phyloP scores from a whole-genome alignment of 2,113 vertebrate genomes.

The Cynoglossus semilaevis region DNA sequence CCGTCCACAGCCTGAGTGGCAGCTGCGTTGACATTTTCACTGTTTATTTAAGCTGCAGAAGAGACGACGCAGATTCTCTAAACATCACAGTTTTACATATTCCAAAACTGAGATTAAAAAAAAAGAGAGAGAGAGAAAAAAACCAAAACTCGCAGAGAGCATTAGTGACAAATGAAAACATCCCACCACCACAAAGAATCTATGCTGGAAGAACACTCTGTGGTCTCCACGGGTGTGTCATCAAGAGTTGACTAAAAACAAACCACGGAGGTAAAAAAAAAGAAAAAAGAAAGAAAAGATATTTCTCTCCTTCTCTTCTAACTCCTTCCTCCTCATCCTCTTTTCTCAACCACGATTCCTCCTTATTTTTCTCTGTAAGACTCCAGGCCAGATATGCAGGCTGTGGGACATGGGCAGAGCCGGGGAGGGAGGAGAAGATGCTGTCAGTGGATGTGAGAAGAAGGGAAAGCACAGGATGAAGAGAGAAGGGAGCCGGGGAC shows the following conservation, averaged over 20 bases:
- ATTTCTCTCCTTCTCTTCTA: conserved; percentile 9
- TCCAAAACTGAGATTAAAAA: too few relatives aligned
- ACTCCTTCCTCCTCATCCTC: conserved; percentile 14
- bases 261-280: conserved; percentile 41
- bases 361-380: conserved; percentile 21
- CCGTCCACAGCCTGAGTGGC: too few relatives aligned
- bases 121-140: too few relatives aligned
- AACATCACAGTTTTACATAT: too few relatives aligned
- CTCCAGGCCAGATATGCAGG: conserved; percentile 22
- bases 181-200: conserved; percentile 6
- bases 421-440: conserved; percentile 29
- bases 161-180: too few relatives aligned
- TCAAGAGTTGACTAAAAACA: conserved; percentile 29
- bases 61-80: too few relatives aligned
- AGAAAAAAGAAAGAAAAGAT: conserved; percentile 25
- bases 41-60: too few relatives aligned
- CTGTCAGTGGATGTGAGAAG: conserved; percentile 52
- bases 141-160: too few relatives aligned
- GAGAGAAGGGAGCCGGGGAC: conserved; percentile 53
- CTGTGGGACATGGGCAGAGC: conserved; percentile 23
- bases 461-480: conserved; percentile 44
- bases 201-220: conserved; percentile 11
- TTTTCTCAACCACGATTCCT: conserved; percentile 25
- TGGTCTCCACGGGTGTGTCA: not conserved
- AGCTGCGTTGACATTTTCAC: too few relatives aligned